phyloP scores from a whole-genome alignment of 92 coral and sea anemone species.

The Zoanthus solanderi region DNA sequence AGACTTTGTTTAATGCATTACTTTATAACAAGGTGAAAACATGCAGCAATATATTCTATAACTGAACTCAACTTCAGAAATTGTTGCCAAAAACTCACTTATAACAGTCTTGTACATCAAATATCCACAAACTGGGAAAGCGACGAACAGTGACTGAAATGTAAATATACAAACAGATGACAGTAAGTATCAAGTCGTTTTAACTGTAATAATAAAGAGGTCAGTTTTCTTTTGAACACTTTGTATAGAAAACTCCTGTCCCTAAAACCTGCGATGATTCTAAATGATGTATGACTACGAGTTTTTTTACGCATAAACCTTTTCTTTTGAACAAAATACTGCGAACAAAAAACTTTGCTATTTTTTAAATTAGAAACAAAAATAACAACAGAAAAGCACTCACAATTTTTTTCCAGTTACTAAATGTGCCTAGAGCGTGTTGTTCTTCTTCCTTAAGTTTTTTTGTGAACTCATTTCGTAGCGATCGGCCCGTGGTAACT shows the following conservation, averaged over 20 bases:
- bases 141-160: constrained; percentile 70
- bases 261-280: no score
- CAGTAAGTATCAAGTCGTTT: background rate
- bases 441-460: constrained; percentile 62
- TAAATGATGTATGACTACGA: no score
- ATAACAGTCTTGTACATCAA: constrained; percentile 62
- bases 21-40: no score
- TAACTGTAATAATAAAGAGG: background rate
- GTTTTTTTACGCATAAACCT: no score
- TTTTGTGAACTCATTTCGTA: constrained; percentile 34
- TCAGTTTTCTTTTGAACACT: no score
- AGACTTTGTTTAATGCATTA: no score
- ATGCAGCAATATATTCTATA: no score
- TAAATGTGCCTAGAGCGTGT: constrained; percentile 66
- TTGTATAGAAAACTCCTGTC: no score
- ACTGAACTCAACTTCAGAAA: no score
- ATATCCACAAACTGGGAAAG: constrained; percentile 59
- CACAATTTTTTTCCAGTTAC: constrained; percentile 74
- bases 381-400: constrained; percentile 14
- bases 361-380: background rate
- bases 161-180: background rate
- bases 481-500: constrained; percentile 55
- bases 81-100: constrained; percentile 42
- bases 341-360: no score
- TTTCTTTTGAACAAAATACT: no score